These are phyloP conservation scores for Helicoverpa zea DNA, from an alignment of 1,140 invertebrate species.

Conservation along the genomic window DNA sequence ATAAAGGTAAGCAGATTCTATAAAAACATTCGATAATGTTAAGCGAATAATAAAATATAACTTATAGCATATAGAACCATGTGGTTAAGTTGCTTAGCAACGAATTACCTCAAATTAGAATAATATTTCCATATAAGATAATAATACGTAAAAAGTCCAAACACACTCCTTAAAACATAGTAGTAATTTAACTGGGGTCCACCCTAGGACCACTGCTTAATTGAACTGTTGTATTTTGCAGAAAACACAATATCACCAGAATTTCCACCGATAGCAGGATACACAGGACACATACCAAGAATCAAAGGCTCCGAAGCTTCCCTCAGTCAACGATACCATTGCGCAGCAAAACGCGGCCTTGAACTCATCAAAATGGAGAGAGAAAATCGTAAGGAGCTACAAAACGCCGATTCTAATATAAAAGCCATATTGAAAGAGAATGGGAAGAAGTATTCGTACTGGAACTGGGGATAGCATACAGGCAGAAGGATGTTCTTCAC, in stretches of 20 bases:
- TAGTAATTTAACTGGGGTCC: background rate
- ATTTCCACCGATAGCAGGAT: conserved; percentile 90
- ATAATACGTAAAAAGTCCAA: background rate
- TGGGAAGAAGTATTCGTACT: conserved; percentile 83
- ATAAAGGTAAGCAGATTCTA: conserved; percentile 80
- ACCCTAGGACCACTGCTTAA: background rate
- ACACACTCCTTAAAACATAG: background rate
- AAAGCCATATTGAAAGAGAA: conserved; percentile 77
- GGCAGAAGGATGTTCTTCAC: conserved; percentile 86
- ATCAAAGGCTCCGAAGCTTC: conserved; percentile 89
- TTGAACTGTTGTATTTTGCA: conserved; percentile 66
- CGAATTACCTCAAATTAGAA: too few relatives aligned
- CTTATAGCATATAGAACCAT: too few relatives aligned
- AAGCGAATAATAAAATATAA: too few relatives aligned
- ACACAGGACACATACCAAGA: conserved; percentile 91
- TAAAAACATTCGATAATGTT: background rate
- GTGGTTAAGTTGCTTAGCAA: too few relatives aligned
- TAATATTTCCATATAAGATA: background rate
- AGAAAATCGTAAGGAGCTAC: conserved; percentile 82
- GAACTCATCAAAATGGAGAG: conserved; percentile 88
- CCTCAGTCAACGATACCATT: conserved; percentile 89
- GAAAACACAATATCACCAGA: conserved; percentile 90
- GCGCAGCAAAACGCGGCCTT: conserved; percentile 89
- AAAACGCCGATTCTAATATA: conserved; percentile 76
- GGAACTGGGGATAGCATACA: conserved; percentile 87